A percentile compares a stretch with the other conserved stretches of the same genome.
Evolutionary conservation across 2,888 invertebrate genomes (phyloP).

Genomic region (Dynastes grantii): DNA sequence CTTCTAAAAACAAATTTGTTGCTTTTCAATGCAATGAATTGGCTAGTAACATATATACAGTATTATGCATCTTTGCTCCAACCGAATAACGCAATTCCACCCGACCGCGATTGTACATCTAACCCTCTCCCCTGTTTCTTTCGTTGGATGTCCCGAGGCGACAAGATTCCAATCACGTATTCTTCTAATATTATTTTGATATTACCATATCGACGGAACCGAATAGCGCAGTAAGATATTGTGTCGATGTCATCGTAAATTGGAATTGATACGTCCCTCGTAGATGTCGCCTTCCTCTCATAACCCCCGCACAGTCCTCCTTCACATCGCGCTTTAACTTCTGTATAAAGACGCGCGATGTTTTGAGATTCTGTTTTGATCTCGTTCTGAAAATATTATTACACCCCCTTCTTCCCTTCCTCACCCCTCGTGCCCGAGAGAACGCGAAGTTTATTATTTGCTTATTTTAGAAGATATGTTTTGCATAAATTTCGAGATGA

Average conservation of each 20-base stretch:
- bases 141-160: not conserved
- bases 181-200: conserved; percentile 67
- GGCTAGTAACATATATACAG: no score
- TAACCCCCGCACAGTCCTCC: not conserved
- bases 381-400: conserved; percentile 36
- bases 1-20: no score
- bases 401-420: not conserved
- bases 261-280: conserved; percentile 57
- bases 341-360: no score
- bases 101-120: no score
- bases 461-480: conserved; percentile 17
- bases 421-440: not conserved
- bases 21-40: no score
- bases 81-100: no score
- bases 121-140: not conserved
- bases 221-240: conserved; percentile 68
- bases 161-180: conserved; percentile 61
- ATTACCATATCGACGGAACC: conserved; percentile 67
- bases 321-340: no score
- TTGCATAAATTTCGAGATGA: not conserved
- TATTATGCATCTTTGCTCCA: no score
- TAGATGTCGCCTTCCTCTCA: conserved; percentile 12
- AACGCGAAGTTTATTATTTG: conserved; percentile 11
- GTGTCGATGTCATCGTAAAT: conserved; percentile 61
- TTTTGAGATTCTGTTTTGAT: conserved; percentile 10